These are phyloP conservation scores for Callipepla squamata DNA, from an alignment of 2,113 vertebrate species.

Conservation along the genomic window DNA sequence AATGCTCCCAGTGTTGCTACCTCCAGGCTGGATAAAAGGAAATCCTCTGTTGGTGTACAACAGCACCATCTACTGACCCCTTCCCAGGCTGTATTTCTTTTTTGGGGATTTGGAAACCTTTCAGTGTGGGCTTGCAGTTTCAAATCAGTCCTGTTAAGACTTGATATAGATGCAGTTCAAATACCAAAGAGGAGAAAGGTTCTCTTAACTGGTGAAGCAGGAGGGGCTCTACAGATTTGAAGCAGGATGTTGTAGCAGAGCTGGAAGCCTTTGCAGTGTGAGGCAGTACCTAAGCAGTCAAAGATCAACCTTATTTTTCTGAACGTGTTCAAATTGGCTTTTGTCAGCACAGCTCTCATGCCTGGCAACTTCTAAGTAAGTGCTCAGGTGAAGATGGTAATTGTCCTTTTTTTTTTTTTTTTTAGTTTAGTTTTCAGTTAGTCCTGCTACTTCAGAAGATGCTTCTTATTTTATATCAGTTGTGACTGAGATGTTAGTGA, in stretches of 20 bases:
- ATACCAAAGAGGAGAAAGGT: background rate
- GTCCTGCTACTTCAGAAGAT: background rate
- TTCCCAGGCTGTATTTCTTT: background rate
- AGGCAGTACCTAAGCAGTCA: background rate
- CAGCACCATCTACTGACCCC: slow-evolving; percentile 22
- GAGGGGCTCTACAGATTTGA: background rate
- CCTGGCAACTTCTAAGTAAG: background rate
- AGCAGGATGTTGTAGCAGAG: background rate
- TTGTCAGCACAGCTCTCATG: background rate
- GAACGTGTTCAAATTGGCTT: background rate
- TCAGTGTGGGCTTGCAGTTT: background rate
- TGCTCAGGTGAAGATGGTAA: background rate
- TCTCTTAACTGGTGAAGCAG: background rate
- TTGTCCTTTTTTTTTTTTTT: background rate
- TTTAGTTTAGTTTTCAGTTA: too few relatives aligned
- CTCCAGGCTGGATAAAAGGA: background rate
- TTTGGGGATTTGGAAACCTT: background rate
- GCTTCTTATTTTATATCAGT: background rate
- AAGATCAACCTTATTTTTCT: background rate
- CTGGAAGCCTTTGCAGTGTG: fast-evolving
- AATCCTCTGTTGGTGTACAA: background rate
- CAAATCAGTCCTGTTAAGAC: background rate
- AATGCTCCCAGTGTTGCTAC: background rate
- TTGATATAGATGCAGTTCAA: background rate
- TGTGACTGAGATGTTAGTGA: background rate